Conservation (phyloP, 2,888 invertebrate species). For the Psylliodes chrysocephalus region DNA sequence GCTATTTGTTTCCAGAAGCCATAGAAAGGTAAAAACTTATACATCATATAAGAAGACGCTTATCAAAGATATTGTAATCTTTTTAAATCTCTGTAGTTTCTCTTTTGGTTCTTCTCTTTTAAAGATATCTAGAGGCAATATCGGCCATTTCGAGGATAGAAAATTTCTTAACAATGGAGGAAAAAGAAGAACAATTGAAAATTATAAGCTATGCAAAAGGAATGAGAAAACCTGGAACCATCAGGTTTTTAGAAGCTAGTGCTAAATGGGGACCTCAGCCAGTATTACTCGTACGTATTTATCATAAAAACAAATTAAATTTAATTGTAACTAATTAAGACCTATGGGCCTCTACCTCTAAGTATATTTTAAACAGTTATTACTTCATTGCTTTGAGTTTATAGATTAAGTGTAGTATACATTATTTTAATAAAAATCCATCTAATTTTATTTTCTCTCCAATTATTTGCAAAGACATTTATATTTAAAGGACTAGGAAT, state of each 20-base stretch:
- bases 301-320: constrained; percentile 62
- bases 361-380: too few relatives aligned
- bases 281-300: constrained; percentile 57
- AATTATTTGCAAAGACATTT: too few relatives aligned
- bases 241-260: constrained; percentile 45
- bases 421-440: too few relatives aligned
- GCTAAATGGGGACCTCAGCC: constrained; percentile 54
- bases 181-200: constrained; percentile 40
- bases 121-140: constrained; percentile 52
- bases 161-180: constrained; percentile 50
- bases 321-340: neutral
- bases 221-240: constrained; percentile 50
- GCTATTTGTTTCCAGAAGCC: constrained; percentile 51
- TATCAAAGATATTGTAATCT: too few relatives aligned
- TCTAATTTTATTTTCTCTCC: too few relatives aligned
- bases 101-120: neutral
- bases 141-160: constrained; percentile 51
- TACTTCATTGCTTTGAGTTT: too few relatives aligned
- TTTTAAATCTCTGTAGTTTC: neutral
- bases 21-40: constrained; percentile 38
- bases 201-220: constrained; percentile 24
- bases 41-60: too few relatives aligned
- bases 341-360: too few relatives aligned
- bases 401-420: too few relatives aligned
- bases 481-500: too few relatives aligned